Percentiles rank a stretch among this genome's conserved stretches.
These are phyloP conservation scores for Achroia grisella DNA, from an alignment of 1,140 invertebrate genomes.

Conservation along the genomic window DNA sequence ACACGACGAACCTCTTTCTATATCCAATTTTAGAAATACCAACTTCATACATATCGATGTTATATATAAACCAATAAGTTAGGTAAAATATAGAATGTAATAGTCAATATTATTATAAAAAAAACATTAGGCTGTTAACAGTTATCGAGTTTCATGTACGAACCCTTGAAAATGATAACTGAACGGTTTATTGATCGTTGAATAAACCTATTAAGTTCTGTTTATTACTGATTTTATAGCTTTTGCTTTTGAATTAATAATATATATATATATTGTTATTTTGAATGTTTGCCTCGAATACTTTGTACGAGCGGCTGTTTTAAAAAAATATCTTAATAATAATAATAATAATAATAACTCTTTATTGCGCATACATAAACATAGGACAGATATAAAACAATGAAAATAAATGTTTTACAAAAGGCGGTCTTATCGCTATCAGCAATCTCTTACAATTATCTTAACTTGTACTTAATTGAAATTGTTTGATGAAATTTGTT, in stretches of 20 bases:
- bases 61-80: slow-evolving; percentile 57
- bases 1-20: slow-evolving; percentile 14
- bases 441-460: no score
- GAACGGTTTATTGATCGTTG: slow-evolving; percentile 2
- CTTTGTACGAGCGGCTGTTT: slow-evolving; percentile 13
- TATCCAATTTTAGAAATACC: slow-evolving; percentile 53
- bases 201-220: slow-evolving; percentile 1
- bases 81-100: slow-evolving; percentile 53
- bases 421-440: no score
- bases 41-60: slow-evolving; percentile 70
- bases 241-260: slow-evolving; percentile 41
- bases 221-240: slow-evolving; percentile 16
- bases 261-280: slow-evolving; percentile 51
- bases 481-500: no score
- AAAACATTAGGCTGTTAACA: slow-evolving; percentile 60
- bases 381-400: no score
- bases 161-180: no score
- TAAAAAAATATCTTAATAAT: no score
- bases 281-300: slow-evolving; percentile 37
- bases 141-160: slow-evolving; percentile 17
- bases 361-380: no score
- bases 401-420: no score
- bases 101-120: slow-evolving; percentile 52
- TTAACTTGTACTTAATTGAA: no score
- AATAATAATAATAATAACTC: no score